These are phyloP conservation scores for Plotosus lineatus DNA, from an alignment of 2,113 vertebrate species.

Conservation along the genomic window DNA sequence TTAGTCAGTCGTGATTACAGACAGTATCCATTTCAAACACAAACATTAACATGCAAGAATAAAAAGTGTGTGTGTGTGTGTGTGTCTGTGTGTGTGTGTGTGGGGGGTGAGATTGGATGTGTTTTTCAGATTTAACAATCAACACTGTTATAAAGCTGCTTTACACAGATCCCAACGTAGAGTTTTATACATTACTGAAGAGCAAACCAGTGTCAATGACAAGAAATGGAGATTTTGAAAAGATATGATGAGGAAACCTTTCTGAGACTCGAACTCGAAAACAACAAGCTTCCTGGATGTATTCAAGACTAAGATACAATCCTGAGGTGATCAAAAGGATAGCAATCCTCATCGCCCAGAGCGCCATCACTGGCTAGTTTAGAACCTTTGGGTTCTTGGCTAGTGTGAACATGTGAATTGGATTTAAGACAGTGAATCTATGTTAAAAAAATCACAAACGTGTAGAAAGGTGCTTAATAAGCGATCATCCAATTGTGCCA, in stretches of 20 bases:
- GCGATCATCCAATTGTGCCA: background rate
- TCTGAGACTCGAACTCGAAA: conserved; percentile 39
- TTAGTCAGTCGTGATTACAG: background rate
- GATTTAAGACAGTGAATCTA: background rate
- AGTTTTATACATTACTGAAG: background rate
- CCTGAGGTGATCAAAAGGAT: conserved; percentile 65
- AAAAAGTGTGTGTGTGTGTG: background rate
- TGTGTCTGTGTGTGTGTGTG: background rate
- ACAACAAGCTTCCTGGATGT: conserved; percentile 49
- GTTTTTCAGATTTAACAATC: background rate
- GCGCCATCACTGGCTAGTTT: conserved; percentile 50
- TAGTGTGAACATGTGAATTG: conserved; percentile 38
- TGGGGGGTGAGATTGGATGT: background rate
- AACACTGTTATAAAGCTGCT: background rate
- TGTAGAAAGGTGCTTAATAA: background rate
- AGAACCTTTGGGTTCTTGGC: conserved; percentile 58
- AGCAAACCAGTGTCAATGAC: background rate
- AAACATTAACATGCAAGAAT: background rate
- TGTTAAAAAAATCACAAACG: conserved; percentile 24
- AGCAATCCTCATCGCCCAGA: conserved; percentile 48
- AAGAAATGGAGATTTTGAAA: background rate
- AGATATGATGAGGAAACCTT: background rate
- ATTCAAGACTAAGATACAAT: conserved; percentile 59
- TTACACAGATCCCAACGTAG: background rate
- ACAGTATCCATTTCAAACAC: conserved; percentile 2